phyloP scores from a whole-genome alignment of 2,888 invertebrate species.

The Empis livida region DNA sequence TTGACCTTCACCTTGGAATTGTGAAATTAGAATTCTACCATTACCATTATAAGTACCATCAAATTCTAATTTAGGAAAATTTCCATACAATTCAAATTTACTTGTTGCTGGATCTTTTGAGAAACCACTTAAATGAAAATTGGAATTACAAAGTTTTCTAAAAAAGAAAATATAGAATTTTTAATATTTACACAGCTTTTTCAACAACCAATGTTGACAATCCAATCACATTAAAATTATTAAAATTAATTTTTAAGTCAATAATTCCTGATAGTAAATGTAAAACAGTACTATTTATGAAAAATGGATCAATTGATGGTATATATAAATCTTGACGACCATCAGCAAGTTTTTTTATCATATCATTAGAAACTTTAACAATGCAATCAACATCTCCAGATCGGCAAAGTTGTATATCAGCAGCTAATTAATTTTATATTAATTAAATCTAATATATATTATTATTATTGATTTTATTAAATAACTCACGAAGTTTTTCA shows the following conservation, averaged over 20 bases:
- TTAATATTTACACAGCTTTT: constrained; percentile 8
- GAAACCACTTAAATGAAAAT: constrained; percentile 19
- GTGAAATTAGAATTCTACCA: constrained; percentile 28
- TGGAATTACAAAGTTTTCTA: neutral
- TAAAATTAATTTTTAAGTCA: constrained; percentile 7
- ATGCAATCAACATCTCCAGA: no score
- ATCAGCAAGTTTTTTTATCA: no score
- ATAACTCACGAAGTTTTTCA: no score
- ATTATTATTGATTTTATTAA: no score
- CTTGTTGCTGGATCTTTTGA: constrained; percentile 24
- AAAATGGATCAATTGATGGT: no score
- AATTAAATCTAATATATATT: no score
- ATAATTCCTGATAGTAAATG: constrained; percentile 1
- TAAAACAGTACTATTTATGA: constrained; percentile 1
- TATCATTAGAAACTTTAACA: no score
- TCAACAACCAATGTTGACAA: constrained; percentile 6
- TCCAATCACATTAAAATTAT: constrained; percentile 8
- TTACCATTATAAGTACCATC: constrained; percentile 32
- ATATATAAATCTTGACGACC: no score
- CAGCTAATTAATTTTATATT: no score
- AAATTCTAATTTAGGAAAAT: constrained; percentile 23
- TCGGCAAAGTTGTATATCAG: no score
- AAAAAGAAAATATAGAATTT: neutral
- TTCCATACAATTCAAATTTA: constrained; percentile 31
- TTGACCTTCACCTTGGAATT: neutral